Conservation (phyloP, 2,888 invertebrate species). For the Spicauda simplicius region DNA sequence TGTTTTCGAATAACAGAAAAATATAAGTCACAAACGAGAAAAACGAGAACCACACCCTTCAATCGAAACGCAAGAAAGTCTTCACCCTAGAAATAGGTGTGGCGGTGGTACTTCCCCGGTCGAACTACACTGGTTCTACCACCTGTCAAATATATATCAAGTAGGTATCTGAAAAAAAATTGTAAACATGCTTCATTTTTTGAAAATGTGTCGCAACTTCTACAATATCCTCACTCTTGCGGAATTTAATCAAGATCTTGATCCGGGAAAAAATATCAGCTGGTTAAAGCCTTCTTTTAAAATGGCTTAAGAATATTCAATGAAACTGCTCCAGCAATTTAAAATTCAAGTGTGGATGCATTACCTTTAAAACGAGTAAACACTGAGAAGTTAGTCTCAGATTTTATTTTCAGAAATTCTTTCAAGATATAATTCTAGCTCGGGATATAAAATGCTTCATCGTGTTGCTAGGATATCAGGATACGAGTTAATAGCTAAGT, state of each 20-base stretch:
- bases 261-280: constrained; percentile 23
- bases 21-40: too few species aligned
- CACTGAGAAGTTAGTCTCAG: neutral
- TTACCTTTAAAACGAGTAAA: constrained; percentile 14
- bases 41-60: too few species aligned
- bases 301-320: constrained; percentile 58
- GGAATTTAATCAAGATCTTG: constrained; percentile 17
- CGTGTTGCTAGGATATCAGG: too few species aligned
- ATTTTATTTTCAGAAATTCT: neutral
- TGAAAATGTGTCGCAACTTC: neutral
- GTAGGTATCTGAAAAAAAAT: too few species aligned
- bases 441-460: neutral
- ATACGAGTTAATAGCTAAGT: too few species aligned
- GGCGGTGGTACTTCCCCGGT: too few species aligned
- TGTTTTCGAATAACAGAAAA: too few species aligned
- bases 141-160: too few species aligned
- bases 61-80: too few species aligned
- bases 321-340: constrained; percentile 49
- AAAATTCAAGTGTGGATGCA: constrained; percentile 47
- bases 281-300: constrained; percentile 24
- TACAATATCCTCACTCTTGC: neutral
- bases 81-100: too few species aligned
- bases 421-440: neutral
- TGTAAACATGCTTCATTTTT: neutral
- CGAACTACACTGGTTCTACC: too few species aligned